Evolutionary conservation across 2,113 vertebrate genomes (phyloP).

Genomic region (Pelecanoides urinatrix): DNA sequence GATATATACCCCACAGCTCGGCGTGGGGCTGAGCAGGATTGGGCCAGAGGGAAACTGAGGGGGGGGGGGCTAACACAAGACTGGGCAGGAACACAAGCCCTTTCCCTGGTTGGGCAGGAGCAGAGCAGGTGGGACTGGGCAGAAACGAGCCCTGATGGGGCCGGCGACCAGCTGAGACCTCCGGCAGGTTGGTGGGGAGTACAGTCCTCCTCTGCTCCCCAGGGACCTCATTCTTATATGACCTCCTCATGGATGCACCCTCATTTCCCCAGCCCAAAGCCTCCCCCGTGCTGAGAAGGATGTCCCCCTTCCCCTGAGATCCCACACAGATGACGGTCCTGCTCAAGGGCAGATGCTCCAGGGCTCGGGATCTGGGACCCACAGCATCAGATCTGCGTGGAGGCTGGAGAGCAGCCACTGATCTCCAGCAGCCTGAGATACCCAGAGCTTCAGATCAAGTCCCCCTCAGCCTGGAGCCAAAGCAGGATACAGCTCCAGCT

Average conservation of each 20-base stretch:
- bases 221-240: neutral
- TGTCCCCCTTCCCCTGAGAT: neutral
- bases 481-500: neutral
- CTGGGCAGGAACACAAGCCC: neutral
- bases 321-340: neutral
- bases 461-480: neutral
- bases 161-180: neutral
- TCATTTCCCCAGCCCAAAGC: neutral
- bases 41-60: neutral
- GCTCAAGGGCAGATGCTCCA: neutral
- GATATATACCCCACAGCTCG: neutral
- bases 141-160: neutral
- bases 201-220: neutral
- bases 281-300: neutral
- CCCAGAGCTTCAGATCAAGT: neutral
- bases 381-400: fast-evolving
- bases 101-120: neutral
- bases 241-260: neutral
- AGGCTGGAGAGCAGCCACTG: neutral
- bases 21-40: neutral
- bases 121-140: neutral
- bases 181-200: neutral
- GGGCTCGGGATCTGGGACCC: neutral
- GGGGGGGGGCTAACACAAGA: neutral
- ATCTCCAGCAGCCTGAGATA: neutral